Percentiles rank a stretch among this genome's conserved stretches.
These are phyloP conservation scores for Apamea crenata DNA, from an alignment of 2,888 invertebrate species.

Conservation along the genomic window DNA sequence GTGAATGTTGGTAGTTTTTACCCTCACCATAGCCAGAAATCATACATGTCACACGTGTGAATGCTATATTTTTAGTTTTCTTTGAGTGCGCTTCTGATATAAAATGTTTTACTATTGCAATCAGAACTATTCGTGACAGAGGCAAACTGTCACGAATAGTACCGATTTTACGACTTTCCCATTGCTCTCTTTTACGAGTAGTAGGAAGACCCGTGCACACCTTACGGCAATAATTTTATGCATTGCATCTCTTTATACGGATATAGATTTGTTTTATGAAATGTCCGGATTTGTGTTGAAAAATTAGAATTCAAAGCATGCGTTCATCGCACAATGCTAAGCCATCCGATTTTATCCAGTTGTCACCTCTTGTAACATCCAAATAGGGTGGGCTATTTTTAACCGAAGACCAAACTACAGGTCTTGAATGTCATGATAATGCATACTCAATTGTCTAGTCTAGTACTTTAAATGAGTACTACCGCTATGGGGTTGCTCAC, in stretches of 20 bases:
- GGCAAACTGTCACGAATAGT: too few species aligned
- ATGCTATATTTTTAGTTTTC: not conserved
- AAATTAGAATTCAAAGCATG: not conserved
- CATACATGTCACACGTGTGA: not conserved
- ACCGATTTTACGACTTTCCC: not conserved
- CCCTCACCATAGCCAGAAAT: not conserved
- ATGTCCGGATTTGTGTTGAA: not conserved
- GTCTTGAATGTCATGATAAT: constrained; percentile 21
- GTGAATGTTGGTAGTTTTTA: not conserved
- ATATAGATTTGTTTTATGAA: not conserved
- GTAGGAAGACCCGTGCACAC: not conserved
- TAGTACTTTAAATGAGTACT: constrained; percentile 33
- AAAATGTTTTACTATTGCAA: not conserved
- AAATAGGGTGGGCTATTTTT: constrained; percentile 37
- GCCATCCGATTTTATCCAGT: constrained; percentile 5
- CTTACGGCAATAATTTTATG: not conserved
- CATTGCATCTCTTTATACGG: constrained; percentile 4
- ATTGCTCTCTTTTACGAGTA: not conserved
- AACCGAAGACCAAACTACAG: constrained; percentile 28
- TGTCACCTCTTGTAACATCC: not conserved
- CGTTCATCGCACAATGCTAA: not conserved
- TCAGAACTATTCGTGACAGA: not conserved
- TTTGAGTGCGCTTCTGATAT: not conserved
- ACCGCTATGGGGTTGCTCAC: constrained; percentile 42
- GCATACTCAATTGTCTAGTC: constrained; percentile 42